Evolutionary conservation across 2,113 vertebrate species (phyloP), one percentile per base, ranked within the genome.

Genomic region (Perognathus longimembris): DNA sequence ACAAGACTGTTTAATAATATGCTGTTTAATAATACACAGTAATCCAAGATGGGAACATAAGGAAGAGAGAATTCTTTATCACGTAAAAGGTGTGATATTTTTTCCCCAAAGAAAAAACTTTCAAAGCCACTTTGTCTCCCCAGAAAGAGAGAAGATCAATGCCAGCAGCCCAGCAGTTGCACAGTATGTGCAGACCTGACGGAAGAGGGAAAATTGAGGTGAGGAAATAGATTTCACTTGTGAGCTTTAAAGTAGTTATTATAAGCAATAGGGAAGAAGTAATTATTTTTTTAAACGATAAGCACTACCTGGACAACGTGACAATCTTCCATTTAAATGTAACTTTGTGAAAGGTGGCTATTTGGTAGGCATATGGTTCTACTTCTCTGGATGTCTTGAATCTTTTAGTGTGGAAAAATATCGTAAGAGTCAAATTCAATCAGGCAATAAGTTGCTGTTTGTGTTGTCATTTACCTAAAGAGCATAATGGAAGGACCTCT

Each of bases 261-360:
- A 97, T 95, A 95, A 97, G 95, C 95, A 95, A 97, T 95, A 82
- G 95, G 97, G 95, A 88, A 96, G 95, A 97, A 96, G 95, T 96
- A 91, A 96, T 97, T 94, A 96, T 92, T 96, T 96, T 63, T 96
- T 94, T 91, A 93, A 96, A 94, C 92, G 94, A 94, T 96, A 95
- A 97, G 91, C 77, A 77, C 89, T 88, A 91, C 91, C 78, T 89
- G 94, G 95, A 93, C 91, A 85, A 95, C 38, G 90, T 95, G 94
- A 91, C 94, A 93, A 61, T 95, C 90, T 93, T 93, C 86, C 92
- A 71, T 96, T 96, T 96, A 95, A 97, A 95, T 74, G 91, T 67
- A 91, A 88, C 78, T 91, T 67, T 93, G 79, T 89, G 89, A 94
- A 92, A 94, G n/a, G 26, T 88, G 90, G 42, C 76, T 96, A 63